Percentiles rank a stretch among this genome's conserved stretches.
Conservation (phyloP, 2,797 vertebrate genomes). For the Anguilla marmorata region DNA sequence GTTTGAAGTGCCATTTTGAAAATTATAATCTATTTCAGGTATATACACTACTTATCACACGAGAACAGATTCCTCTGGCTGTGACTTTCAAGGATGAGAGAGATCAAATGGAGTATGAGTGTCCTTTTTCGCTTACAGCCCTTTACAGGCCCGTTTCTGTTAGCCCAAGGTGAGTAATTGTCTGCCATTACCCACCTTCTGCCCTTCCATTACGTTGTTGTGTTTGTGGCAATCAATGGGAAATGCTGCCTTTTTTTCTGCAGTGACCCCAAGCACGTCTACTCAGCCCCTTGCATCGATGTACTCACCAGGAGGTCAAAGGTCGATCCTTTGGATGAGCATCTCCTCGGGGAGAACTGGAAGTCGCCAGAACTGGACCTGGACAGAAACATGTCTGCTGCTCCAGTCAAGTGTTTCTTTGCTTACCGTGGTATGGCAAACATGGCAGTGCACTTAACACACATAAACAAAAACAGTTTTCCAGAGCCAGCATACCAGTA, state of each 20-base stretch:
- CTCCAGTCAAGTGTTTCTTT: slow-evolving; percentile 66
- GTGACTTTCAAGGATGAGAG: slow-evolving; percentile 64
- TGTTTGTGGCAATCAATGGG: background rate
- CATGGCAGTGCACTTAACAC: background rate
- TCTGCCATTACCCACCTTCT: background rate
- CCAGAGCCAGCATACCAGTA: background rate
- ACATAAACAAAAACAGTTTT: background rate
- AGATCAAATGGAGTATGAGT: slow-evolving; percentile 66
- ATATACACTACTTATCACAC: slow-evolving; percentile 60
- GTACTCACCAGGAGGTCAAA: slow-evolving; percentile 65
- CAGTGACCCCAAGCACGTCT: slow-evolving; percentile 67
- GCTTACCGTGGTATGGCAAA: slow-evolving; percentile 60
- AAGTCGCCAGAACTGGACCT: slow-evolving; percentile 62
- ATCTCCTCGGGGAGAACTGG: slow-evolving; percentile 60
- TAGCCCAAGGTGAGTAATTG: slow-evolving; percentile 58
- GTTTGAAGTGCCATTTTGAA: background rate
- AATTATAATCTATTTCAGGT: slow-evolving; percentile 50
- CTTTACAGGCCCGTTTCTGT: slow-evolving; percentile 70
- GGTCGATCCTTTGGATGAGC: slow-evolving; percentile 62
- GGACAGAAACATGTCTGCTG: slow-evolving; percentile 61
- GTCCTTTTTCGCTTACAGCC: slow-evolving; percentile 64
- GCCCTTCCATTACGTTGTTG: background rate
- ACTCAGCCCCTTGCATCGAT: slow-evolving; percentile 66
- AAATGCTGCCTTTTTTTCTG: slow-evolving; percentile 34
- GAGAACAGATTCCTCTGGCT: slow-evolving; percentile 58